Evolutionary conservation across 2,888 invertebrate genomes (phyloP).

Genomic region (Esperia sulphurella): DNA sequence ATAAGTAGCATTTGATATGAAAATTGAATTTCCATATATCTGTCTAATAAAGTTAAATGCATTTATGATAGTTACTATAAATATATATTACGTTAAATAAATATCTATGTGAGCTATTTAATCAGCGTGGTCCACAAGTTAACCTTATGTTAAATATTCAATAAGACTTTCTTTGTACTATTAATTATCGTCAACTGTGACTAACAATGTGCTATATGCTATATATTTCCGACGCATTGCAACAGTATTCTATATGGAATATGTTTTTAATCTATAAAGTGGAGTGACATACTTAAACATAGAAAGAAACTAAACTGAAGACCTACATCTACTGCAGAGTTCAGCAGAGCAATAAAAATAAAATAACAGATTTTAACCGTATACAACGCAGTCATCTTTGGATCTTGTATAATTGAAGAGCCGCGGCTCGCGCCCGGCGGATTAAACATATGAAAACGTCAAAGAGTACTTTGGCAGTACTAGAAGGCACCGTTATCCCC

Average conservation of each 20-base stretch:
- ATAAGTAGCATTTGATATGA: slow-evolving; percentile 46
- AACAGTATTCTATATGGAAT: slow-evolving; percentile 1
- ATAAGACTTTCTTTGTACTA: slow-evolving; percentile 68
- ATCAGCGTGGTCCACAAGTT: slow-evolving; percentile 70
- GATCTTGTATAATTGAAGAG: slow-evolving; percentile 33
- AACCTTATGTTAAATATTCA: slow-evolving; percentile 66
- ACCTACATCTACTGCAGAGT: slow-evolving; percentile 7
- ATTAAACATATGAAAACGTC: slow-evolving; percentile 29
- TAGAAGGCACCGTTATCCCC: slow-evolving; percentile 46
- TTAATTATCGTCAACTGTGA: slow-evolving; percentile 48
- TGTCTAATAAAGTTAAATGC: slow-evolving; percentile 63
- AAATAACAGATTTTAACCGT: slow-evolving; percentile 58
- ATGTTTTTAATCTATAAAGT: background rate
- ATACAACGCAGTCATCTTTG: slow-evolving; percentile 67
- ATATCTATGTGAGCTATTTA: slow-evolving; percentile 65
- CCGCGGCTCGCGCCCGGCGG: slow-evolving; percentile 18
- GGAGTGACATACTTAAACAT: slow-evolving; percentile 4
- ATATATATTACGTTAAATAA: slow-evolving; percentile 62
- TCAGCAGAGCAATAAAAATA: slow-evolving; percentile 25
- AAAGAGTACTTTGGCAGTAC: slow-evolving; percentile 50
- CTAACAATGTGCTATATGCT: slow-evolving; percentile 12
- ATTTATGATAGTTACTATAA: slow-evolving; percentile 49
- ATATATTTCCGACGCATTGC: slow-evolving; percentile 3
- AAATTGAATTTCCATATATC: slow-evolving; percentile 61
- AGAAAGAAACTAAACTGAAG: slow-evolving; percentile 2